Evolutionary conservation across 2,888 invertebrate genomes (phyloP).

Genomic region (Melangyna quadrimaculata): DNA sequence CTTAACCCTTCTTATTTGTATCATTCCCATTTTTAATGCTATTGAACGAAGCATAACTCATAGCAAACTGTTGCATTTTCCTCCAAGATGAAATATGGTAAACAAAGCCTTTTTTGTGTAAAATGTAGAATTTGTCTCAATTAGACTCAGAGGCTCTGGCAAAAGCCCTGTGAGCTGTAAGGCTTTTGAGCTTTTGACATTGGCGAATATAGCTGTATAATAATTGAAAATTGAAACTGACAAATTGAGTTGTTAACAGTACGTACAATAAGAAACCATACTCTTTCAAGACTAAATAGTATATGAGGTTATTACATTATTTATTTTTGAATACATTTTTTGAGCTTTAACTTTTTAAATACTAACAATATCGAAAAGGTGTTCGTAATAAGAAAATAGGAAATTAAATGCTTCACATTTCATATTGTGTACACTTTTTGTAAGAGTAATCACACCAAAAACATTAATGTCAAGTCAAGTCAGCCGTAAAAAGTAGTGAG

Average conservation of each 20-base stretch:
- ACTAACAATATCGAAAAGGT: no score
- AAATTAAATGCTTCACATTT: no score
- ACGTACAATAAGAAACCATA: not conserved
- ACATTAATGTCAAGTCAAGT: no score
- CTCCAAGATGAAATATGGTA: slow-evolving; percentile 3
- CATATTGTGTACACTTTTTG: no score
- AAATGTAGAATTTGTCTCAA: slow-evolving; percentile 4
- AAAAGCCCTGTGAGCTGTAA: slow-evolving; percentile 14
- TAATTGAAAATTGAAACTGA: not conserved
- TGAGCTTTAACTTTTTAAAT: no score
- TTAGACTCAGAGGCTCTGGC: slow-evolving; percentile 4
- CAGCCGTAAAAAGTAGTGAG: no score
- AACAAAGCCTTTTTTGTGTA: slow-evolving; percentile 7
- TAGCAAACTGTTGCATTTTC: slow-evolving; percentile 50
- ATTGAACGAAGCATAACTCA: slow-evolving; percentile 14
- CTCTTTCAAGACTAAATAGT: no score
- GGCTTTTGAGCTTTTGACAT: not conserved
- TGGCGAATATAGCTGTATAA: not conserved
- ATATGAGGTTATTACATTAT: no score
- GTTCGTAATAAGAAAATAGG: no score
- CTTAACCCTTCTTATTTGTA: not conserved
- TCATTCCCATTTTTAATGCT: not conserved
- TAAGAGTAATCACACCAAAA: no score
- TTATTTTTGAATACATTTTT: no score
- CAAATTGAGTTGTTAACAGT: not conserved